Conservation (phyloP, 1,140 invertebrate genomes). For the Leguminivora glycinivorella region DNA sequence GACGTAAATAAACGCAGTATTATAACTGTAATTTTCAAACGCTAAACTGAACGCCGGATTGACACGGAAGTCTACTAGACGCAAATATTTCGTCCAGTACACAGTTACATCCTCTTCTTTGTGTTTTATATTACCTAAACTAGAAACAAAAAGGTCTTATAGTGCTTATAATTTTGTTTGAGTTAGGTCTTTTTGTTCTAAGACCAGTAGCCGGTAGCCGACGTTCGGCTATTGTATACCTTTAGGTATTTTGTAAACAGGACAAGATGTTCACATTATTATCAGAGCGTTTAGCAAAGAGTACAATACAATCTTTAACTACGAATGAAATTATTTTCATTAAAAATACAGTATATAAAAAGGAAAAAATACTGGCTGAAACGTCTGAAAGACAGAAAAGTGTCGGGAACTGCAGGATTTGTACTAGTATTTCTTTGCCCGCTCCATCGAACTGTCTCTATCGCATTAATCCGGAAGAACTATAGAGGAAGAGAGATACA, state of each 20-base stretch:
- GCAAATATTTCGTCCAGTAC: slow-evolving; percentile 46
- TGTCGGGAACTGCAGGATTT: too few species aligned
- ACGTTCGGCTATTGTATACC: slow-evolving; percentile 37
- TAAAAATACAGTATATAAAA: too few species aligned
- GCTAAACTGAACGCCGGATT: background rate
- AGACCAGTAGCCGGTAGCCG: slow-evolving; percentile 34
- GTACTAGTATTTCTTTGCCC: too few species aligned
- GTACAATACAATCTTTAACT: too few species aligned
- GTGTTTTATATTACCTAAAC: slow-evolving; percentile 25
- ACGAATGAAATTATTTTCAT: too few species aligned
- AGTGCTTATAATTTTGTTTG: background rate
- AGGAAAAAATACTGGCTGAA: too few species aligned
- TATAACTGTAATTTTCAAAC: slow-evolving; percentile 18
- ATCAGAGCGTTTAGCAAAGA: too few species aligned
- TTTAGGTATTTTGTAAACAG: slow-evolving; percentile 41
- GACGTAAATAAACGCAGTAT: slow-evolving; percentile 19
- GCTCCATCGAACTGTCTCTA: too few species aligned
- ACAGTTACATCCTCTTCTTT: slow-evolving; percentile 51
- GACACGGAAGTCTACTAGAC: slow-evolving; percentile 42
- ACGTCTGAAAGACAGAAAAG: too few species aligned
- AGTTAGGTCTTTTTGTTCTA: background rate
- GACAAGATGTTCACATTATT: slow-evolving; percentile 3
- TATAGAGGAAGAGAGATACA: too few species aligned
- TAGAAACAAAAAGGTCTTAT: background rate
- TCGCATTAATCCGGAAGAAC: too few species aligned